These are phyloP conservation scores for Chaunax sp. DNA, from an alignment of 2,797 vertebrate species.

Conservation along the genomic window DNA sequence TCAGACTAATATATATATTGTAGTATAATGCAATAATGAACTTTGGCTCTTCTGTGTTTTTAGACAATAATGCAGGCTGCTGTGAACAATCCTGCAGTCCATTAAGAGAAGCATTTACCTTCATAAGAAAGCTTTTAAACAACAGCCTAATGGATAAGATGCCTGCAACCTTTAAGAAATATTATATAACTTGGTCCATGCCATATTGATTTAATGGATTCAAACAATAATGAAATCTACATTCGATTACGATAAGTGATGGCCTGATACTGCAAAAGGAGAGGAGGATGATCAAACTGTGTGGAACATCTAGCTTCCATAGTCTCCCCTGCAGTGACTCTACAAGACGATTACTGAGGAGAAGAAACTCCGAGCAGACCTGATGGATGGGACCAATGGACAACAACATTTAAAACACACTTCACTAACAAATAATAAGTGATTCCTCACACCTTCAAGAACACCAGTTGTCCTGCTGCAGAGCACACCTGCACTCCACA, in stretches of 20 bases:
- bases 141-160: slow-evolving; percentile 34
- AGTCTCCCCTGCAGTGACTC: too few relatives aligned
- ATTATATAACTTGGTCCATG: slow-evolving; percentile 6
- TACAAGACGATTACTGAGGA: too few relatives aligned
- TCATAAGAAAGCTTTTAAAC: slow-evolving; percentile 53
- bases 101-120: slow-evolving; percentile 31
- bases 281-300: neutral
- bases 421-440: too few relatives aligned
- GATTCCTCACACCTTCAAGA: too few relatives aligned
- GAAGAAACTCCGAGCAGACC: too few relatives aligned
- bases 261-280: slow-evolving; percentile 3
- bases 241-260: slow-evolving; percentile 6
- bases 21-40: slow-evolving; percentile 20
- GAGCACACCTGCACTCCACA: too few relatives aligned
- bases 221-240: slow-evolving; percentile 14
- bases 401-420: too few relatives aligned
- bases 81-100: slow-evolving; percentile 21
- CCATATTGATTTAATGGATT: neutral
- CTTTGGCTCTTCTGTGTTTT: slow-evolving; percentile 34
- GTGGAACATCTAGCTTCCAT: neutral
- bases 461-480: too few relatives aligned
- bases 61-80: slow-evolving; percentile 14
- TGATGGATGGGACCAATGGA: too few relatives aligned
- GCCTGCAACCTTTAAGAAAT: slow-evolving; percentile 16
- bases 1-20: slow-evolving; percentile 14